These are phyloP conservation scores for Diadumene lineata DNA, from an alignment of 92 coral and sea anemone genomes.

Conservation along the genomic window DNA sequence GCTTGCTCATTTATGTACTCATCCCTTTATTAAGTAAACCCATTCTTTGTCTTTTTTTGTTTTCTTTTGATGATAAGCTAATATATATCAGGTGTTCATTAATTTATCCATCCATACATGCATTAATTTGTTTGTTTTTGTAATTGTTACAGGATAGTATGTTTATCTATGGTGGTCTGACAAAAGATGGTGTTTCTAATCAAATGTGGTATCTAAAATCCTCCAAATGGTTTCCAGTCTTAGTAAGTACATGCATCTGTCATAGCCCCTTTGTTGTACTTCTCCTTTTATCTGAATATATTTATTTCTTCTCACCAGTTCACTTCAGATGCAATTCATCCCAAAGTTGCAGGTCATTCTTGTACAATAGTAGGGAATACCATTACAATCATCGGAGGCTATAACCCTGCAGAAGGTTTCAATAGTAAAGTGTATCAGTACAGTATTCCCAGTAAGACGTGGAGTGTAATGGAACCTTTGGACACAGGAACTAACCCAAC, in stretches of 20 bases:
- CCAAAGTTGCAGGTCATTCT: conserved; percentile 81
- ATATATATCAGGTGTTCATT: no score
- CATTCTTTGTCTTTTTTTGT: no score
- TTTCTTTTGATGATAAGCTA: no score
- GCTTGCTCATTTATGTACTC: background rate
- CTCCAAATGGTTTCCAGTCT: conserved; percentile 51
- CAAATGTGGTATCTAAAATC: conserved; percentile 68
- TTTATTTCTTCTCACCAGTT: background rate
- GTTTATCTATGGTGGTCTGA: conserved; percentile 79
- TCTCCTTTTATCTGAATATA: background rate
- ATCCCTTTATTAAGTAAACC: background rate
- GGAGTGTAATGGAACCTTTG: conserved; percentile 36
- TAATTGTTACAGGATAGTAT: conserved; percentile 59
- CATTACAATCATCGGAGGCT: conserved; percentile 89
- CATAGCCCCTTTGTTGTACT: no score
- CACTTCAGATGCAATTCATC: conserved; percentile 19
- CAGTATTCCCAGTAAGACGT: conserved; percentile 41
- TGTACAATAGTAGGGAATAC: conserved; percentile 56
- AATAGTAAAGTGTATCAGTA: conserved; percentile 63
- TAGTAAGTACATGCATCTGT: conserved; percentile 29
- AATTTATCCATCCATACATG: background rate
- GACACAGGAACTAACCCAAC: conserved; percentile 51
- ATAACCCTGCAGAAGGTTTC: conserved; percentile 63
- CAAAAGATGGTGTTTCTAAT: conserved; percentile 53
- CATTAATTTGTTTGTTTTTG: background rate